Percentiles rank a stretch among this genome's conserved stretches.
phyloP scores from a whole-genome alignment of 2,888 invertebrate species.

The Parelbella ahira region DNA sequence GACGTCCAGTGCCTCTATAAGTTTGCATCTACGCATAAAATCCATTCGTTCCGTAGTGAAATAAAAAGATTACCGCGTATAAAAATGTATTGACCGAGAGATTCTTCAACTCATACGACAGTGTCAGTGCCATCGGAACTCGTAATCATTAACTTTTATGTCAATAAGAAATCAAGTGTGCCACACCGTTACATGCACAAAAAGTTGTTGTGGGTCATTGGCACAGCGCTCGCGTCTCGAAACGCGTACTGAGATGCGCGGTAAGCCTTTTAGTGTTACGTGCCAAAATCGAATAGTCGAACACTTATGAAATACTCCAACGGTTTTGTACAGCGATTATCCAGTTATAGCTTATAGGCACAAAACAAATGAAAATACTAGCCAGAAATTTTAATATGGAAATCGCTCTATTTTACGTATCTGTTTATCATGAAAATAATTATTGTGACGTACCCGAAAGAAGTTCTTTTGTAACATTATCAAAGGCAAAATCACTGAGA shows the following conservation, averaged over 20 bases:
- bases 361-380: too few relatives aligned
- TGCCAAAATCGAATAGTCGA: too few relatives aligned
- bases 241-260: conserved; percentile 34
- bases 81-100: conserved; percentile 3
- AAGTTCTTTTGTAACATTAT: too few relatives aligned
- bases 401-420: too few relatives aligned
- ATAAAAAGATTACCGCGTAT: background rate
- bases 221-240: conserved; percentile 52
- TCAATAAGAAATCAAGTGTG: conserved; percentile 73
- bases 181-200: conserved; percentile 71
- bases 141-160: conserved; percentile 60
- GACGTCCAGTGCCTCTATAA: too few relatives aligned
- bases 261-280: conserved; percentile 28
- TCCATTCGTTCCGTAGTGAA: background rate
- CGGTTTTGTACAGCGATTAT: too few relatives aligned
- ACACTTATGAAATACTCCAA: too few relatives aligned
- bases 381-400: too few relatives aligned
- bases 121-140: conserved; percentile 35
- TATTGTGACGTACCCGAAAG: too few relatives aligned
- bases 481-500: too few relatives aligned
- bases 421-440: too few relatives aligned
- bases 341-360: too few relatives aligned
- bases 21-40: background rate
- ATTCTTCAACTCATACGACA: conserved; percentile 23
- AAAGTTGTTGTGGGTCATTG: conserved; percentile 74